Evolutionary conservation across 2,888 invertebrate genomes (phyloP).

Genomic region (Andrena fulva): DNA sequence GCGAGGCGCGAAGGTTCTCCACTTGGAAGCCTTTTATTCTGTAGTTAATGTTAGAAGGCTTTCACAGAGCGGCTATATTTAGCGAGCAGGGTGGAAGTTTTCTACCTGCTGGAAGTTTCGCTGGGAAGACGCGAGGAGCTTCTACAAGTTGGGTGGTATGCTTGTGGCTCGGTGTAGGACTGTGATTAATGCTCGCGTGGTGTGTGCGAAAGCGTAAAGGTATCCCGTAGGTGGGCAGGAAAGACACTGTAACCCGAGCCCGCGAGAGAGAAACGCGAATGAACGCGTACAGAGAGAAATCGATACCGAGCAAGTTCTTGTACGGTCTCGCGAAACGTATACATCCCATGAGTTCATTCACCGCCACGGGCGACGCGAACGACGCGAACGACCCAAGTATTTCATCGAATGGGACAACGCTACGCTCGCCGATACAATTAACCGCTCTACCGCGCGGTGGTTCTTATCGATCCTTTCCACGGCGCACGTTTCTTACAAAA

Average conservation of each 20-base stretch:
- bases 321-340: constrained; percentile 75
- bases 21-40: not conserved
- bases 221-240: constrained; percentile 55
- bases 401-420: not conserved
- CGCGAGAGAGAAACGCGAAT: constrained; percentile 77
- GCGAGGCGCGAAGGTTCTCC: not conserved
- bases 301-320: constrained; percentile 81
- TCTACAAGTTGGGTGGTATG: not conserved
- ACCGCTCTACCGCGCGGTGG: not conserved
- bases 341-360: constrained; percentile 53
- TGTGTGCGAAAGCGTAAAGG: constrained; percentile 30
- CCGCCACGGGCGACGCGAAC: constrained; percentile 25
- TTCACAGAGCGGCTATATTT: not conserved
- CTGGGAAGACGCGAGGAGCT: not conserved
- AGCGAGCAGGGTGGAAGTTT: not conserved
- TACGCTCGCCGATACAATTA: not conserved
- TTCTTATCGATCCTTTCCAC: not conserved
- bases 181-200: constrained; percentile 33
- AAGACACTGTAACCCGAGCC: constrained; percentile 78
- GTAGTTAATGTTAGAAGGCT: not conserved
- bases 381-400: not conserved
- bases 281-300: constrained; percentile 75
- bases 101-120: not conserved
- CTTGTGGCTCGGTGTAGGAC: constrained; percentile 24
- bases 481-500: constrained; percentile 41